Percentiles rank a stretch among this genome's conserved stretches.
These are phyloP conservation scores for Drosophila fulvimacula DNA, from an alignment of 2,888 invertebrate species.

Conservation along the genomic window DNA sequence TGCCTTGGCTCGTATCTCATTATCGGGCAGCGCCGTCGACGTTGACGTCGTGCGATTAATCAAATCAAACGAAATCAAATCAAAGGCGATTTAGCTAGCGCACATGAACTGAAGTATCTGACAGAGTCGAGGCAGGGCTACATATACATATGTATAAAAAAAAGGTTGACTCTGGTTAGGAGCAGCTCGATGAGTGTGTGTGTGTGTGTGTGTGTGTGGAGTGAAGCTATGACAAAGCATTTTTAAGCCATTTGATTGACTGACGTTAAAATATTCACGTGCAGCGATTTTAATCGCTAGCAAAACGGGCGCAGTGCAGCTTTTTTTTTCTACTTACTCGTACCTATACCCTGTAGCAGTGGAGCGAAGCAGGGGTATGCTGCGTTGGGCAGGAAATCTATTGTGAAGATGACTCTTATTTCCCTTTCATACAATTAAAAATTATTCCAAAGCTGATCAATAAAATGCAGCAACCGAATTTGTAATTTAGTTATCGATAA, in stretches of 20 bases:
- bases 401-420: not conserved
- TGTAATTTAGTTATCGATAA: not conserved
- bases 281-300: constrained; percentile 75
- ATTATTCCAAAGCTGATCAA: not conserved
- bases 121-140: constrained; percentile 13
- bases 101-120: constrained; percentile 52
- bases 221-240: constrained; percentile 79
- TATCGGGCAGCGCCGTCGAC: constrained; percentile 45
- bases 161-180: not conserved
- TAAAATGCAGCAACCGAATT: not conserved
- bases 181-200: not conserved
- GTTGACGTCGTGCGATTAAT: constrained; percentile 70
- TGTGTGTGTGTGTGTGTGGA: constrained; percentile 7
- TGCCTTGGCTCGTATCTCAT: constrained; percentile 47
- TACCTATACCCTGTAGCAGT: constrained; percentile 31
- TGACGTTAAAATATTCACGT: constrained; percentile 81
- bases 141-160: not conserved
- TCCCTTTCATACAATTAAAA: not conserved
- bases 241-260: constrained; percentile 82
- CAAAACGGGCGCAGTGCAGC: constrained; percentile 62
- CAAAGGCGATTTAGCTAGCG: constrained; percentile 77
- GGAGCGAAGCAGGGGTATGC: not conserved
- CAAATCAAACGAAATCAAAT: constrained; percentile 79
- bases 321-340: constrained; percentile 37
- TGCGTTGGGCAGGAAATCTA: not conserved